phyloP scores from a whole-genome alignment of 2,888 invertebrate species.

The Odontocerum albicorne region DNA sequence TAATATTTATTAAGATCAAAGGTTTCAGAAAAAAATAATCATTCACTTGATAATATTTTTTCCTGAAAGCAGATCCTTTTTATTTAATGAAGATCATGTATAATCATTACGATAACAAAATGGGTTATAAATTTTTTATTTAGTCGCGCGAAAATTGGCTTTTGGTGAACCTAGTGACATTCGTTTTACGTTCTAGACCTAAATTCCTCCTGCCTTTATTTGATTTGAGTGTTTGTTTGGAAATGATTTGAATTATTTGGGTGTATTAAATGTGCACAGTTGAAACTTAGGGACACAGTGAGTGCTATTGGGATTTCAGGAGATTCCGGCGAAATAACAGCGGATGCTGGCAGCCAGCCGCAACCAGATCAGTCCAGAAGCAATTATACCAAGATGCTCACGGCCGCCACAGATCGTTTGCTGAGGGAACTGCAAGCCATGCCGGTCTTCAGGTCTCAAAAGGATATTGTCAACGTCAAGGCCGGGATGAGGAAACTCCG shows the following conservation, averaged over 20 bases:
- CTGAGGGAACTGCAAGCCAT: slow-evolving; percentile 44
- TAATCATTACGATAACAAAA: no score
- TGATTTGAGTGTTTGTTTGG: neutral
- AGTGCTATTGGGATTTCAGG: slow-evolving; percentile 37
- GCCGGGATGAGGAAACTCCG: slow-evolving; percentile 2
- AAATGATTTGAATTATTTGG: slow-evolving; percentile 5
- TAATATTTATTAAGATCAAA: no score
- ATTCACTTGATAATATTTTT: no score
- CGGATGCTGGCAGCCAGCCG: slow-evolving; percentile 23
- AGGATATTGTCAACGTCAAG: slow-evolving; percentile 40
- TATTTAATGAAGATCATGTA: no score
- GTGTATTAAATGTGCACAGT: slow-evolving; percentile 24
- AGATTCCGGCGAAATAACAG: slow-evolving; percentile 33
- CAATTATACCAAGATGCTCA: slow-evolving; percentile 30
- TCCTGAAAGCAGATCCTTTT: no score
- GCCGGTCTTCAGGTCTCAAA: slow-evolving; percentile 44
- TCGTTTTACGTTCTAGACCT: neutral
- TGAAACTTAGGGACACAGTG: slow-evolving; percentile 33
- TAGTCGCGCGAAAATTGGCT: no score
- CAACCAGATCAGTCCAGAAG: slow-evolving; percentile 21
- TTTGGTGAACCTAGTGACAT: no score
- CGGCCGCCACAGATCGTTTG: slow-evolving; percentile 42
- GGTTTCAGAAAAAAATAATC: no score
- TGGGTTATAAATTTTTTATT: no score
- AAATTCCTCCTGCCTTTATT: neutral